phyloP scores from a whole-genome alignment of 1,140 invertebrate species.

The Aphis gossypii region DNA sequence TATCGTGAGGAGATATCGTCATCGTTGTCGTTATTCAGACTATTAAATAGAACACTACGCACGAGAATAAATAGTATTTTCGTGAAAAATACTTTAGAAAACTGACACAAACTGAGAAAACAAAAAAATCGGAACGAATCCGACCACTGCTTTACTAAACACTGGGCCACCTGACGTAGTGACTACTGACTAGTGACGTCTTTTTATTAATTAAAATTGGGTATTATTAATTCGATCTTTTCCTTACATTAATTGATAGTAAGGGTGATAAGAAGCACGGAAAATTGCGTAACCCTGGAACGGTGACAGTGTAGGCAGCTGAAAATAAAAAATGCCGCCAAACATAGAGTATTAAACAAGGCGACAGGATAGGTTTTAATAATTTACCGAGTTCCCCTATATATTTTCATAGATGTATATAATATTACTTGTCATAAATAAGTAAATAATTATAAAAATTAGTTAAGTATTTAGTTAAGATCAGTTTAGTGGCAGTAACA shows the following conservation, averaged over 20 bases:
- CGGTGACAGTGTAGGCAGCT: not conserved
- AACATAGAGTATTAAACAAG: not conserved
- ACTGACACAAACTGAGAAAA: not conserved
- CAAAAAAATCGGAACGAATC: not conserved
- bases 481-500: not conserved
- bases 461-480: not conserved
- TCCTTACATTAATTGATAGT: not conserved
- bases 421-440: not conserved
- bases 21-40: not conserved
- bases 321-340: not conserved
- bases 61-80: not conserved
- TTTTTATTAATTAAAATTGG: not conserved
- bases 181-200: too few relatives aligned
- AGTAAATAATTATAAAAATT: not conserved
- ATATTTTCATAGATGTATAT: not conserved
- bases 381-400: too few relatives aligned
- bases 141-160: too few relatives aligned
- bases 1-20: constrained; percentile 5
- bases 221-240: not conserved
- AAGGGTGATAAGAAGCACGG: not conserved
- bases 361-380: not conserved
- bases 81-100: not conserved
- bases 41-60: not conserved
- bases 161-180: too few relatives aligned
- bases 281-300: not conserved